Conservation (phyloP, 2,797 vertebrate genomes). For the Centropyge bicolor region DNA sequence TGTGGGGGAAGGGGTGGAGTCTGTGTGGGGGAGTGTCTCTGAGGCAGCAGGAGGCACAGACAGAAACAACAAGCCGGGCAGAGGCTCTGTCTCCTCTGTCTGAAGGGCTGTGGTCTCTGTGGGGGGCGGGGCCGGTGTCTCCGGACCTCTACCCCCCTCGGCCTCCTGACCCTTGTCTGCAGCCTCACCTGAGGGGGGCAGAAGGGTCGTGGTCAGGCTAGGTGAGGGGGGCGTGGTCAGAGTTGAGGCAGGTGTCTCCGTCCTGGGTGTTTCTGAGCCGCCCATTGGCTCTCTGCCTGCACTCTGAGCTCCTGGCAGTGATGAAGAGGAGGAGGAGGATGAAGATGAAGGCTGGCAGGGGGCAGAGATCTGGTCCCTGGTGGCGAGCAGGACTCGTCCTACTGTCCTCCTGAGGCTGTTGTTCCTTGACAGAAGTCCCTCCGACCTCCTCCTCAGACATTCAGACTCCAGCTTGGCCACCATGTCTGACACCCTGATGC, state of each 20-base stretch:
- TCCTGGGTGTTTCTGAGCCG: neutral
- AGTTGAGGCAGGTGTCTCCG: neutral
- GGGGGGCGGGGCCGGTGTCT: neutral
- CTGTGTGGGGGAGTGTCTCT: neutral
- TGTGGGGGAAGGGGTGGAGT: constrained; percentile 1
- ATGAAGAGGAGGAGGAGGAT: neutral
- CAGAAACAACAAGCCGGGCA: constrained; percentile 93
- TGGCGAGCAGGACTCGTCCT: constrained; percentile 89
- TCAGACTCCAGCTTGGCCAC: constrained; percentile 94
- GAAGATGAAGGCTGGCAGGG: constrained; percentile 19
- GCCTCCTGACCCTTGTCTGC: neutral
- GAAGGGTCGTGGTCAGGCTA: neutral
- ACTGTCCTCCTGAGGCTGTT: constrained; percentile 91
- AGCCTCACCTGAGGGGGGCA: neutral
- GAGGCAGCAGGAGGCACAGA: constrained; percentile 24
- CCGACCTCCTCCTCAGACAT: constrained; percentile 85
- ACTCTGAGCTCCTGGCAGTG: neutral
- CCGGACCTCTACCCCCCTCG: accelerated
- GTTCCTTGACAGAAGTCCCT: constrained; percentile 87
- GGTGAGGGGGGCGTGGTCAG: neutral
- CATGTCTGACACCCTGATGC: constrained; percentile 92
- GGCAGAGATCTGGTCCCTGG: constrained; percentile 46
- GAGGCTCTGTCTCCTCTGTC: constrained; percentile 84
- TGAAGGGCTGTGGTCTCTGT: neutral
- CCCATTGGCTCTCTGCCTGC: neutral